Base-by-base conservation (phyloP, 37 sponge, comb jelly and placozoan species). In the Bolinopsis microptera region DNA sequence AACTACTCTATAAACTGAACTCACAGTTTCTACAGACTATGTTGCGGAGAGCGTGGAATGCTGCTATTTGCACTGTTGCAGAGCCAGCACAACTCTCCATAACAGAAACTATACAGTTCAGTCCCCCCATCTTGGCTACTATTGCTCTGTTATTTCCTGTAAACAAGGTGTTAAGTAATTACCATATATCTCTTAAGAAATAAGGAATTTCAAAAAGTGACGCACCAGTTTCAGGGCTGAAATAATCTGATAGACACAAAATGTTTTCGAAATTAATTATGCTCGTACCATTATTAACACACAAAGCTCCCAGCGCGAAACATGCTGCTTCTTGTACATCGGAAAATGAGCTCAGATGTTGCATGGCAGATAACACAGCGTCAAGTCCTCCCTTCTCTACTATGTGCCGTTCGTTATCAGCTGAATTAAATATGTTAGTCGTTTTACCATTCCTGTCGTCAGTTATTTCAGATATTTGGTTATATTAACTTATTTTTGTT, bases 281-380 rank as follows among this genome's bases (percentile, higher is more conserved):
- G n/a, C n/a, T n/a, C n/a, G n/a, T 41, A 86, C 90, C 90, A 26
- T 86, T 86, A 23, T 86, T 86, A n/a, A 86, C 90, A 34, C 90
- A 86, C 90, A 86, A 38, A 16, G 90, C 90, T 40, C 90, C 90
- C 90, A 86, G 61, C 18, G 90, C 90, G 39, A 86, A 86, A 39
- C 90, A 86, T 1, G 90, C 90, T 39, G 90, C 90, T 26, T 86
- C 90, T 26, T 86, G 90, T 0, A 86, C 90, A 34, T 86, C 90
- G 24, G 90, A 35, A 39, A 39, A 86, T 1, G 90, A 28, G n/a
- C 90, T 33, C 24, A 86, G 90, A 39, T 39, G 37, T 8, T 38
- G 3, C 90, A 86, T 86, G 26, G 90, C 90, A 2, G 90, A 39
- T 13, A 86, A 38, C 3, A 86, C 90, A 1, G 90, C 90, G 31